Base-by-base conservation (phyloP, 2,797 vertebrate genomes). In the Anolis apletophallus region DNA sequence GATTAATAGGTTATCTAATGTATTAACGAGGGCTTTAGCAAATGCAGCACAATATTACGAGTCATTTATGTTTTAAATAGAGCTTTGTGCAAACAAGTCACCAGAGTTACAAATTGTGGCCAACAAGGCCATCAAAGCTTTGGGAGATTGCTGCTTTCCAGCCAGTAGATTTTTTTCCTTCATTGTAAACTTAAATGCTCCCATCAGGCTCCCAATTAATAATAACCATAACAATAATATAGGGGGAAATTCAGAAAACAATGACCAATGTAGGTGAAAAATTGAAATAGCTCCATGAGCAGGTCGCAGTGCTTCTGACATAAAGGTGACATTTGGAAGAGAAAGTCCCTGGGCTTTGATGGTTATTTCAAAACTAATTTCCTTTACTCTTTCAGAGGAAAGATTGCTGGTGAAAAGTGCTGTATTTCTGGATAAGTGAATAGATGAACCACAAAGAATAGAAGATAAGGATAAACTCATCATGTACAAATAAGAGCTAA, bases 1-100 rank as follows among this genome's bases (percentile, higher is more conserved):
- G 92, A 91, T 93, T 96, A 94, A 94, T 92, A 87, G 87, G 85
- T 90, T 87, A 94, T 86, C 84, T 93, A 91, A 61, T 17, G 16
- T 79, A 75, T 86, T 94, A 92, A 86, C 87, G 86, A 92, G 88
- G 84, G 86, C 90, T 78, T 26, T 88, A n/a, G 90, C 88, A 80
- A 90, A 77, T 83, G 54, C 67, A 68, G 52, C 75, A 78, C 81
- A 61, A 59, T 90, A 26, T 13, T 0, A 23, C 90, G 88, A 94
- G 90, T 86, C 80, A 55, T 85, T 94, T 93, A 84, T 76, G 57
- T 71, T 94, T 90, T 89, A 69, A 94, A 93, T 89, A 83, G 81
- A 91, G 91, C 89, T 54, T 67, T 14, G 67, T 55, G 64, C 78
- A 52, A 50, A 84, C 81, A 71, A 80, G 82, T 91, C 57, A 89